Evolutionary conservation across 2,888 invertebrate species (phyloP).

Genomic region (Corythucha ciliata): DNA sequence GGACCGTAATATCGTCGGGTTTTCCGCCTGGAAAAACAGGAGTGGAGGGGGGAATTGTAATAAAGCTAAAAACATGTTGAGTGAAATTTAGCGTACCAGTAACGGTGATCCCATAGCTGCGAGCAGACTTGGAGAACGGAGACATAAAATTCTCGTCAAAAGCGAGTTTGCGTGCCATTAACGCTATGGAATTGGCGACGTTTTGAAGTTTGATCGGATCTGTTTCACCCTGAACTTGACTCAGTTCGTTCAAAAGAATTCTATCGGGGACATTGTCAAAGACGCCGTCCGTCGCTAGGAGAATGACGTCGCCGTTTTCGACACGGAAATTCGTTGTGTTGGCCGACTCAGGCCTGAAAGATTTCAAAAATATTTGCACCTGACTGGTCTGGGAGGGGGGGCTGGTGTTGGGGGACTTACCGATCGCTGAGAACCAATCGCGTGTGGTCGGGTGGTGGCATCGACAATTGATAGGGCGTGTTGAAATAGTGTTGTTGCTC

Average conservation of each 20-base stretch:
- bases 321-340: constrained; percentile 79
- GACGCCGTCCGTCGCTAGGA: constrained; percentile 94
- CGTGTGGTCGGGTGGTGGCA: constrained; percentile 84
- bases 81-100: constrained; percentile 54
- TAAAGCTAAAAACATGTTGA: background rate
- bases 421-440: constrained; percentile 83
- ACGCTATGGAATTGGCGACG: constrained; percentile 88
- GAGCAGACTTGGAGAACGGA: constrained; percentile 88
- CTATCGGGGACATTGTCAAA: constrained; percentile 96
- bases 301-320: constrained; percentile 86
- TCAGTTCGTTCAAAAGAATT: constrained; percentile 75
- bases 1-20: constrained; percentile 97
- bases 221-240: constrained; percentile 58
- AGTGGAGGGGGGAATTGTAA: background rate
- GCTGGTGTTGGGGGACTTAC: constrained; percentile 41
- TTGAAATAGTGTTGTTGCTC: constrained; percentile 99
- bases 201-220: constrained; percentile 72
- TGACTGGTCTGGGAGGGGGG: background rate
- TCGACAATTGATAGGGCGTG: constrained; percentile 92
- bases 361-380: constrained; percentile 16
- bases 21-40: constrained; percentile 73
- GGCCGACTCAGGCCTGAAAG: constrained; percentile 75
- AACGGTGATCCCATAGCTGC: constrained; percentile 85
- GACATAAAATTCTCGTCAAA: constrained; percentile 92
- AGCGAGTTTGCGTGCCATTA: constrained; percentile 88